Base-by-base conservation (phyloP, 2,113 vertebrate species). In the Empidonax alnorum region DNA sequence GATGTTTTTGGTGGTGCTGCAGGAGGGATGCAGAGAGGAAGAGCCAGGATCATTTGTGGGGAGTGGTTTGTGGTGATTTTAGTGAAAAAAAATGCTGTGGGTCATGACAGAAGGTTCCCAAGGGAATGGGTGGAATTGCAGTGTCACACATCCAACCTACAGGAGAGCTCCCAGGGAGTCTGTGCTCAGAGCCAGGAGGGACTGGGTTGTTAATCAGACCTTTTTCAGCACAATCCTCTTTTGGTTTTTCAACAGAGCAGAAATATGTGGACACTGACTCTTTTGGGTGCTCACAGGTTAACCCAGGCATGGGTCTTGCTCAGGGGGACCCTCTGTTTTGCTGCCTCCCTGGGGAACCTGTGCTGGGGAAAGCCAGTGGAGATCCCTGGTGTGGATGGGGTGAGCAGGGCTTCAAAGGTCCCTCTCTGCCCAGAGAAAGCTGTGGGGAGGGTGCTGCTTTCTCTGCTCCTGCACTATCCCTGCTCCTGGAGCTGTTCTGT, bases 341-440 rank as follows among this genome's bases (percentile, higher is more conserved):
- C 37, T 89, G 23, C 31, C n/a, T 77, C n/a, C 27, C 49, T 2
- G 1, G 31, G 8, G 46, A 3, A 0, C 10, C 20, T 0, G 0
- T 20, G 39, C 31, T 33, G 33, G 52, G 66, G 69, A 28, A 46
- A 62, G 19, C 22, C 42, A 39, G 41, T 1, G 4, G 56, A 49
- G 78, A 46, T 56, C 27, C 65, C 27, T 10, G 27, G 30, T 23
- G 52, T 1, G 3, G 20, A 14, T 9, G 14, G 44, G 52, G 11
- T 62, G 35, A 44, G 39, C 17, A 27, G 44, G 19, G n/a, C 42
- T 61, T 5, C 1, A 2, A 18, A 69, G 28, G 18, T 39, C 23
- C 24, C 30, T 53, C 27, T 37, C 13, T 12, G 20, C 21, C 4
- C 22, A 21, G 28, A 35, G 39, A 31, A 21, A 61, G 25, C 33